Percentiles rank a stretch among this genome's conserved stretches.
Conservation (phyloP, 2,113 vertebrate species). For the Austrofundulus limnaeus region DNA sequence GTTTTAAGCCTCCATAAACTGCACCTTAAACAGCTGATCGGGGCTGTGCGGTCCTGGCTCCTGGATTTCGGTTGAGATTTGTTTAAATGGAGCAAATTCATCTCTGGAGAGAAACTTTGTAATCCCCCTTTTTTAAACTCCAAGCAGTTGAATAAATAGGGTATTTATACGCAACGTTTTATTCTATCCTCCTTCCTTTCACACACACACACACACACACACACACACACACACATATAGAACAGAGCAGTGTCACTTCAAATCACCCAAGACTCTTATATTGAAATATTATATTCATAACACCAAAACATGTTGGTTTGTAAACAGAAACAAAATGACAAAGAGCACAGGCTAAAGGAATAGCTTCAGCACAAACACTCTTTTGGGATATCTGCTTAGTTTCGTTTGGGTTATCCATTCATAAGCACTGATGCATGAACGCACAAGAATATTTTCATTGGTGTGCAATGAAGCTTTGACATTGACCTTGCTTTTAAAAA, state of each 20-base stretch:
- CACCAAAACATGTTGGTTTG: constrained; percentile 30
- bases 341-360: constrained; percentile 28
- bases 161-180: constrained; percentile 54
- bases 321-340: constrained; percentile 40
- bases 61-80: constrained; percentile 61
- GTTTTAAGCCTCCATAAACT: constrained; percentile 77
- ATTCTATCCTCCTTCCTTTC: constrained; percentile 5
- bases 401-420: constrained; percentile 57
- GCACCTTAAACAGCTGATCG: constrained; percentile 75
- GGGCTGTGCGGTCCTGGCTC: constrained; percentile 41
- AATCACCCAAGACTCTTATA: constrained; percentile 22
- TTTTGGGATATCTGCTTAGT: constrained; percentile 46
- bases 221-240: not conserved
- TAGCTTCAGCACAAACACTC: constrained; percentile 37
- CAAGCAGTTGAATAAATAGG: constrained; percentile 63
- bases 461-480: constrained; percentile 62
- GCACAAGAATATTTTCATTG: constrained; percentile 60
- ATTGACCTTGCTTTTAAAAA: constrained; percentile 57
- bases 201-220: not conserved
- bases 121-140: constrained; percentile 67
- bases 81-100: constrained; percentile 73
- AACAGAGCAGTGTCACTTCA: constrained; percentile 1
- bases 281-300: constrained; percentile 36
- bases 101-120: constrained; percentile 68
- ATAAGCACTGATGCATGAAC: constrained; percentile 52